Base-by-base conservation (phyloP, 1,140 invertebrate genomes). In the Brachionus koreanus region DNA sequence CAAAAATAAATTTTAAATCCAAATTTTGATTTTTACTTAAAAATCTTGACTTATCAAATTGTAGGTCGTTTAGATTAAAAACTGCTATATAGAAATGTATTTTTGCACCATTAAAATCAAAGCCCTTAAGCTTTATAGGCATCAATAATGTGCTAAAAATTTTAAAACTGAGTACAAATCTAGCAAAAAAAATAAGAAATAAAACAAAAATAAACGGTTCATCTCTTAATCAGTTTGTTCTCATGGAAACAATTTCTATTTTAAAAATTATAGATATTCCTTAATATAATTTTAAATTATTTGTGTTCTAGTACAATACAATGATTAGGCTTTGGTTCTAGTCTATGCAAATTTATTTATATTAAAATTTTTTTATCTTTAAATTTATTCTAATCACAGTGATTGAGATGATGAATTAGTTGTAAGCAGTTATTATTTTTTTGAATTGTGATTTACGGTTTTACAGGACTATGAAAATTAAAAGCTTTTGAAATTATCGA, bases 231-330 rank as follows among this genome's bases (percentile, higher is more conserved):
- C 67, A 42, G 33, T 39, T 72, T 6, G 69, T 74, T 74, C 69
- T 74, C 69, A 74, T 74, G 42, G 69, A 74, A 74, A 74, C 69
- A 74, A 74, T 74, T 25, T 74, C 25, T 49, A 16, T 72, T 72
- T 72, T 5, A 6, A 46, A 74, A 74, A 74, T 25, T 12, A 39
- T 39, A 39, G 65, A 19, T 69, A 39, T 69, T 69, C 37, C n/a
- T 69, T 19, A 39, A 37, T 37, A 69, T 69, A 69, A 39, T 37
- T 37, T 69, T 16, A 9, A 39, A 39, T 69, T 39, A 37, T 69
- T 69, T 69, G 33, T 69, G 16, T 37, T 69, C 16, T 39, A 19
- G n/a, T 69, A 19, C n/a, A 69, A 19, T 69, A 29, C 29, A 39
- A 39, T 39, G 37, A 39, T 37, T 35, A 39, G 35, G 5, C 42